Percentiles rank a stretch among this genome's conserved stretches.
phyloP scores from a whole-genome alignment of 2,113 vertebrate species.

The Vulpes lagopus region DNA sequence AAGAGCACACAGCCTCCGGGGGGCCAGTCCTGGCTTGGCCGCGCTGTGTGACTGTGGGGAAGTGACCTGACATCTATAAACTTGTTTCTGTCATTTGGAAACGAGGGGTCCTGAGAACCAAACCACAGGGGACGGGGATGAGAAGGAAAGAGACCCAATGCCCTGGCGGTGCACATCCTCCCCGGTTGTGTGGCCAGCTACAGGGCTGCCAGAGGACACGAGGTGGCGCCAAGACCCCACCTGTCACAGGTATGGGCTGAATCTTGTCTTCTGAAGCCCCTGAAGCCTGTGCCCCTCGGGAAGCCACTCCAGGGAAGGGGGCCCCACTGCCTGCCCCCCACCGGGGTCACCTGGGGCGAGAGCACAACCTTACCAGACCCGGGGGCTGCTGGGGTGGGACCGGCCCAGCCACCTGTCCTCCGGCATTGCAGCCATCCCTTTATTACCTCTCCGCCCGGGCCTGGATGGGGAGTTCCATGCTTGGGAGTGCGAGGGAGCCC shows the following conservation, averaged over 20 bases:
- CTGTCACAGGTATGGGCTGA: not conserved
- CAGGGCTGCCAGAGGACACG: not conserved
- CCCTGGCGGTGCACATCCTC: accelerated
- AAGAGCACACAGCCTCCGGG: not conserved
- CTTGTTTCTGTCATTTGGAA: not conserved
- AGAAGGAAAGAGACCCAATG: not conserved
- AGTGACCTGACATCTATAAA: not conserved
- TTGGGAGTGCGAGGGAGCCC: not conserved
- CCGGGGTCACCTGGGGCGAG: not conserved
- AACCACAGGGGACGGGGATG: not conserved
- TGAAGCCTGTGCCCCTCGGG: accelerated
- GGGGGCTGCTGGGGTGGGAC: too few species aligned
- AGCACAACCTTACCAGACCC: not conserved
- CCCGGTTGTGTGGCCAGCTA: accelerated
- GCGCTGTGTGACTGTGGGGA: not conserved
- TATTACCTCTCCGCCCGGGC: accelerated
- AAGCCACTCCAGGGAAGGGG: not conserved
- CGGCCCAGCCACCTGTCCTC: not conserved
- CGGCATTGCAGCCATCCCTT: accelerated
- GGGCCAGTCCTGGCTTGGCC: not conserved
- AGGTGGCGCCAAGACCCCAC: slow-evolving; percentile 56
- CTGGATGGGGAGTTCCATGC: accelerated
- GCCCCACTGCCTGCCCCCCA: accelerated
- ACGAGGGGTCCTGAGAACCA: not conserved
- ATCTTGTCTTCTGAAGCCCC: accelerated